Percentiles rank a stretch among this genome's conserved stretches.
These are phyloP conservation scores for Apostichopus leukothele DNA, from an alignment of 53 echinoderm and acorn worm species.

Conservation along the genomic window DNA sequence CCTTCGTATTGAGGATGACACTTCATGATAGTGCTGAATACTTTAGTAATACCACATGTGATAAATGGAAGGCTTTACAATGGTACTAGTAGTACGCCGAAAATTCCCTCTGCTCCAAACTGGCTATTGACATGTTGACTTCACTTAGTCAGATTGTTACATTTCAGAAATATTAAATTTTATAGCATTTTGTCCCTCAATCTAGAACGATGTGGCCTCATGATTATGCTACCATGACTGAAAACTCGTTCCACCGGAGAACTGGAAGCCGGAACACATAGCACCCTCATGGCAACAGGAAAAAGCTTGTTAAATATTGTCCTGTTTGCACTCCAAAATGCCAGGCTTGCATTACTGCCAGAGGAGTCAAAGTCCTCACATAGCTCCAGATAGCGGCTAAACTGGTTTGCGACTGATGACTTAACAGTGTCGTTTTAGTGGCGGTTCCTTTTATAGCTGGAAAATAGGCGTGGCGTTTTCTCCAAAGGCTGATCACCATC, in stretches of 20 bases:
- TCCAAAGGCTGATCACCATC: no score
- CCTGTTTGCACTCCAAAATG: no score
- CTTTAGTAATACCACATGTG: not conserved
- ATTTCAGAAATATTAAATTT: not conserved
- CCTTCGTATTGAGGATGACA: not conserved
- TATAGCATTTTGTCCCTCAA: not conserved
- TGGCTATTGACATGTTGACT: no score
- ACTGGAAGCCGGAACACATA: conserved; percentile 1
- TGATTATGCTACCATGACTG: conserved; percentile 7
- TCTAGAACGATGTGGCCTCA: not conserved
- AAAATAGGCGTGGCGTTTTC: no score
- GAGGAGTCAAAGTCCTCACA: conserved; percentile 4
- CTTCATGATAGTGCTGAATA: not conserved
- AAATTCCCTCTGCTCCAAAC: no score
- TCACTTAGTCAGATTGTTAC: not conserved
- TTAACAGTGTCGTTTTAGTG: not conserved
- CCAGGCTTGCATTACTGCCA: not conserved
- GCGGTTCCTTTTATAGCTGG: no score
- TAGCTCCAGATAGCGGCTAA: conserved; percentile 1
- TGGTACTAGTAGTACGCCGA: no score
- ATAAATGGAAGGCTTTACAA: not conserved
- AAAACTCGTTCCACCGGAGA: conserved; percentile 26
- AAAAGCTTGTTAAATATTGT: not conserved
- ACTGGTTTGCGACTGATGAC: conserved; percentile 4
- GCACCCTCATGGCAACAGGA: not conserved